Evolutionary conservation across 2,888 invertebrate species (phyloP), one percentile per base, ranked within the genome.

Genomic region (Polymixis lichenea): DNA sequence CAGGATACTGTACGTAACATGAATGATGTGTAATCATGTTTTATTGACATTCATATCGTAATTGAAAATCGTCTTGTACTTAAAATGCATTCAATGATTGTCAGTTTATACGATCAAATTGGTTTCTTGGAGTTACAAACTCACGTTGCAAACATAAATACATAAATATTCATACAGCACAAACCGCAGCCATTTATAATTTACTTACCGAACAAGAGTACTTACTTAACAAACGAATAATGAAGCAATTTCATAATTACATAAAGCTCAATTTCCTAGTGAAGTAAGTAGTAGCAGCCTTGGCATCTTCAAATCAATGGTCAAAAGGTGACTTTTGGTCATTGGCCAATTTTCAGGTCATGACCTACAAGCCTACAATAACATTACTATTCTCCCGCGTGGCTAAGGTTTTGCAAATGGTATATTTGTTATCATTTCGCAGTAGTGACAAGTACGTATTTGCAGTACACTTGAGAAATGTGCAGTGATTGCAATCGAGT

Each of bases 291-390:
- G 53, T 28, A 58, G 17, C 28, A 58, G 17, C 28, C 46, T 25
- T 25, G 53, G 17, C n/a, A 28, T 61, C 17, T 22, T 55, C n/a
- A 32, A 46, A 32, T 25, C 11, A 51, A 46, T 22, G 51, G 62
- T 64, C 64, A 60, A 53, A 5, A 67, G 55, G 38, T 76, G 28
- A 53, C 28, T 53, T n/a, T 64, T 65, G 68, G 38, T 75, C 75
- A 60, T 11, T 64, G 64, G n/a, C 58, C 75, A 79, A 62, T 78
- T 62, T 74, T 22, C 2, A 46, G 28, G 56, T 77, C 71, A 77
- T 67, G 77, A 77, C 77, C 58, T 53, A 77, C 17, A 32, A 55
- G 22, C n/a, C 68, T 55, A 60, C 38, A 80, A 55, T 64, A 72
- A 56, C 9, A 64, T 78, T 17, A 32, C 1, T 25, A 19, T 53